Evolutionary conservation across 2,113 vertebrate species (phyloP), one percentile per base, ranked within the genome.

Genomic region (Litocranius walleri): DNA sequence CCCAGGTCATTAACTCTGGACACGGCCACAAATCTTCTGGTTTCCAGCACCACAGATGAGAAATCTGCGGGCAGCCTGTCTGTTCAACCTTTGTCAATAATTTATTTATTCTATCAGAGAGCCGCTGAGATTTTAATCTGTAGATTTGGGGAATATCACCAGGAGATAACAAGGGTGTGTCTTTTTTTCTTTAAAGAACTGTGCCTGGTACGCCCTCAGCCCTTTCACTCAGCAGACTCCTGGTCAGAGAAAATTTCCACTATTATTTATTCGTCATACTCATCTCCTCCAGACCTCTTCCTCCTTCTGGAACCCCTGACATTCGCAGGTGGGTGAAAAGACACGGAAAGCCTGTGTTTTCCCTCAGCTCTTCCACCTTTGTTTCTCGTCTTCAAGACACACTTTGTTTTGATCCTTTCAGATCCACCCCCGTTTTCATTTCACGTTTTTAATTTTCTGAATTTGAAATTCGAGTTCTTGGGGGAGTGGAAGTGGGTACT

Each of bases 141-240:
- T 17, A 59, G 64, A 29, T n/a, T 62, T 67, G 10, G 48, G 82
- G 61, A 94, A 88, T 64, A 86, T 48, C 57, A 21, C 19, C 30
- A 50, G 40, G 33, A 48, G 74, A 29, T 59, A 67, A 62, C 81
- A 85, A 52, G n/a, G 77, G 77, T 36, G 62, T 87, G 85, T 62
- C 95, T 43, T 67, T 62, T 56, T 40, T 54, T 88, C 92, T 85
- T 62, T 23, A 93, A 89, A 45, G 80, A 90, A 45, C 33, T 15
- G 40, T 33, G 48, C 61, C 67, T 48, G 45, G 56, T 25, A 54
- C 5, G 1, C 67, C 21, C 15, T 33, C 45, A 48, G 33, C 12
- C 21, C 67, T 78, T 78, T 8, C 40, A 7, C 25, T 61, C 50
- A 9, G n/a, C 45, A 74, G 62, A 61, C 15, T 33, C n/a, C 81